Percentiles rank a stretch among this genome's conserved stretches.
These are phyloP conservation scores for Wiebesia pumilae DNA, from an alignment of 1,140 invertebrate species.

Conservation along the genomic window DNA sequence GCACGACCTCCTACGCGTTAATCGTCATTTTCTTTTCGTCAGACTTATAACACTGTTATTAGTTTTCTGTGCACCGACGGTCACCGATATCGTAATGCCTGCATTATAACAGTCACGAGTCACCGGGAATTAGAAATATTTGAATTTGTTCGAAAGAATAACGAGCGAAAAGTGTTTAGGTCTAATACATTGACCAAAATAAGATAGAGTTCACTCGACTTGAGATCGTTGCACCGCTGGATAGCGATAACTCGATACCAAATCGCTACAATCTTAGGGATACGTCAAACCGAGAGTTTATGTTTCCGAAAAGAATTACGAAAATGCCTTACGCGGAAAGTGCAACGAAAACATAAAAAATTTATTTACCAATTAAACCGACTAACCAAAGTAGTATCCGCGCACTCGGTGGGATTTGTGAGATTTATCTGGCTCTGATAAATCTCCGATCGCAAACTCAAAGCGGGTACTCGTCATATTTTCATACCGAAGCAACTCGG, in stretches of 20 bases:
- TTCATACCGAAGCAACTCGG: no score
- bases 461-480: background rate
- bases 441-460: background rate
- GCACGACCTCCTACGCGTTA: background rate
- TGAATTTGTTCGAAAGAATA: background rate
- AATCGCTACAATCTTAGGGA: no score
- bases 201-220: no score
- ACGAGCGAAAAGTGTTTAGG: no score
- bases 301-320: no score
- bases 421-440: no score
- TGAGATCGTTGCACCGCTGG: no score
- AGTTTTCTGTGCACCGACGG: background rate
- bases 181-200: no score
- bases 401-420: background rate
- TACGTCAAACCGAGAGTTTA: no score
- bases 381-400: background rate
- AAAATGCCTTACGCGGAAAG: background rate
- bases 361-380: background rate
- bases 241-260: no score
- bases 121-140: background rate
- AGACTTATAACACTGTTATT: background rate
- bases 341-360: background rate
- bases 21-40: slow-evolving; percentile 24
- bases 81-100: no score
- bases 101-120: no score